Percentiles rank a stretch among this genome's conserved stretches.
phyloP scores from a whole-genome alignment of 2,797 vertebrate genomes.

The Intellagama lesueurii region DNA sequence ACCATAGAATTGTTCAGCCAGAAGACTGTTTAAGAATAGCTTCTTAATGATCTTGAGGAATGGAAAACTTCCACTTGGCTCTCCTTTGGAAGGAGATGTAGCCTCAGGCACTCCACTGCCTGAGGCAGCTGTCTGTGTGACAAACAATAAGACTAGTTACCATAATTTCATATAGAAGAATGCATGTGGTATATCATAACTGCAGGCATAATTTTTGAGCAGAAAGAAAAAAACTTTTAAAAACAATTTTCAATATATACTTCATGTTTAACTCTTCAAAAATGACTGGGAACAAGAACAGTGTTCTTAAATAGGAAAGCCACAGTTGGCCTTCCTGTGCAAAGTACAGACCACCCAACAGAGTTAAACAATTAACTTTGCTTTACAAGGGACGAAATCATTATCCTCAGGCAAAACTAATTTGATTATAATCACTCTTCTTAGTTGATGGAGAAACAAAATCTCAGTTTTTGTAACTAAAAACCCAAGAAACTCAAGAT shows the following conservation, averaged over 20 bases:
- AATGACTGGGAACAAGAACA: constrained; percentile 24
- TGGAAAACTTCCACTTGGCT: too few species aligned
- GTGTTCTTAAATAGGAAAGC: neutral
- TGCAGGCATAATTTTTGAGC: neutral
- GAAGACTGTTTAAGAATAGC: too few species aligned
- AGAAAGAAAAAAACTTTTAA: neutral
- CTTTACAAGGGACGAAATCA: neutral
- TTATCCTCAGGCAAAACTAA: constrained; percentile 40
- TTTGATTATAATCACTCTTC: constrained; percentile 20
- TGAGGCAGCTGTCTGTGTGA: too few species aligned
- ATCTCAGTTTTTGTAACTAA: constrained; percentile 41
- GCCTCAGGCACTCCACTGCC: too few species aligned
- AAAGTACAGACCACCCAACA: neutral
- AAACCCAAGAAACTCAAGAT: constrained; percentile 5
- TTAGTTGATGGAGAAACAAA: constrained; percentile 31
- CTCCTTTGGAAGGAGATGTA: too few species aligned
- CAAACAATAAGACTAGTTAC: too few species aligned
- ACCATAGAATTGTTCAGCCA: neutral
- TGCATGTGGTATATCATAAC: too few species aligned
- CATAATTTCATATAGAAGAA: too few species aligned
- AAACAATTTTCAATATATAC: neutral
- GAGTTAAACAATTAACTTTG: constrained; percentile 44
- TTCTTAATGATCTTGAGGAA: too few species aligned
- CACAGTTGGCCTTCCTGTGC: neutral
- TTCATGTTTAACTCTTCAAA: constrained; percentile 19